phyloP scores from a whole-genome alignment of 1,140 invertebrate species.

The Calephelis nemesis region DNA sequence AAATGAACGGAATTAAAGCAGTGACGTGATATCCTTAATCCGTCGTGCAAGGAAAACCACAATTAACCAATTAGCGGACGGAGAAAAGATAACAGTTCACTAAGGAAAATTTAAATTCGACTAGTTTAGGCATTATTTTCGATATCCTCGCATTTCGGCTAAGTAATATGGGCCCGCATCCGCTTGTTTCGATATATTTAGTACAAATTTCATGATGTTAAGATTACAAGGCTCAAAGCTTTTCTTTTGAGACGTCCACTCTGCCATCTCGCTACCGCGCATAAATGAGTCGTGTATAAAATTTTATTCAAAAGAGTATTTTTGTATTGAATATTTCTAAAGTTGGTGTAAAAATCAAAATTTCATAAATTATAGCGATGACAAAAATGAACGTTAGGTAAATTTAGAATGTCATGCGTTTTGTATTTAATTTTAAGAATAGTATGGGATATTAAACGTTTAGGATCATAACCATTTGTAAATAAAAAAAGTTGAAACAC shows the following conservation, averaged over 20 bases:
- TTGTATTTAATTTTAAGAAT: slow-evolving; percentile 80
- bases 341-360: slow-evolving; percentile 80
- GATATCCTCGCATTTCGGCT: slow-evolving; percentile 78
- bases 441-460: slow-evolving; percentile 78
- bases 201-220: slow-evolving; percentile 80
- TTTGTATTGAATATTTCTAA: slow-evolving; percentile 81
- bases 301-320: slow-evolving; percentile 80
- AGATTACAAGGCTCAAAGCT: slow-evolving; percentile 78
- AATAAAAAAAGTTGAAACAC: slow-evolving; percentile 70
- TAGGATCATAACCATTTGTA: slow-evolving; percentile 80
- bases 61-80: slow-evolving; percentile 24
- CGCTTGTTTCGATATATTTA: slow-evolving; percentile 74
- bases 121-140: slow-evolving; percentile 75
- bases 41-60: slow-evolving; percentile 19
- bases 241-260: slow-evolving; percentile 64
- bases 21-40: slow-evolving; percentile 43
- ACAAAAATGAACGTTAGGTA: slow-evolving; percentile 76
- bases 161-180: slow-evolving; percentile 69
- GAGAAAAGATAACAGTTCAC: slow-evolving; percentile 27
- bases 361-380: slow-evolving; percentile 78
- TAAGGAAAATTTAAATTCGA: slow-evolving; percentile 54
- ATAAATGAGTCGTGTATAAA: slow-evolving; percentile 77
- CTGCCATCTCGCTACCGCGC: slow-evolving; percentile 48
- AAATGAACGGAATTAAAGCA: slow-evolving; percentile 66
- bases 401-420: slow-evolving; percentile 79